These are phyloP conservation scores for Leptopilina boulardi DNA, from an alignment of 1,140 invertebrate species.

Conservation along the genomic window DNA sequence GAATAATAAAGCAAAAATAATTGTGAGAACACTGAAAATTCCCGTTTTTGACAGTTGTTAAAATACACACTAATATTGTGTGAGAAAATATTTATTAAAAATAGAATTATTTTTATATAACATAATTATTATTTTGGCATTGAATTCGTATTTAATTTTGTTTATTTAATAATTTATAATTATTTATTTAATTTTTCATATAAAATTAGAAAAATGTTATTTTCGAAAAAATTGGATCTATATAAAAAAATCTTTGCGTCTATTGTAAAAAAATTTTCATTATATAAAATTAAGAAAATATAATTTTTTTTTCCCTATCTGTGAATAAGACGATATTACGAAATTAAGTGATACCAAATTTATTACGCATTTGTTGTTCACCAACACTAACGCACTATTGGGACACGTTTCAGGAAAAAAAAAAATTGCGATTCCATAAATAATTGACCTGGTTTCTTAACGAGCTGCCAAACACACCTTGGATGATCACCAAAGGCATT, in stretches of 20 bases:
- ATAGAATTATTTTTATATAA: too few species aligned
- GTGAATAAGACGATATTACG: constrained; percentile 24
- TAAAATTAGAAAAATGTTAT: too few species aligned
- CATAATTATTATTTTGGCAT: too few species aligned
- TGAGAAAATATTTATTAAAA: not conserved
- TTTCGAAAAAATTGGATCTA: too few species aligned
- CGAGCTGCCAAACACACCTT: constrained; percentile 54
- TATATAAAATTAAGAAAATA: constrained; percentile 27
- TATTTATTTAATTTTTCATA: too few species aligned
- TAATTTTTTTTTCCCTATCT: constrained; percentile 35
- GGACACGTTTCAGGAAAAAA: constrained; percentile 9
- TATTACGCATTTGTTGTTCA: constrained; percentile 20
- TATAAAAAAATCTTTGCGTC: too few species aligned
- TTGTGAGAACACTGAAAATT: constrained; percentile 10
- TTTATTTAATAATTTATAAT: too few species aligned
- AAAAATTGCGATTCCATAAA: constrained; percentile 29
- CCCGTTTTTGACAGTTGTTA: not conserved
- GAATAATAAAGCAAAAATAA: not conserved
- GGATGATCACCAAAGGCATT: constrained; percentile 37
- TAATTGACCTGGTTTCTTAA: constrained; percentile 55
- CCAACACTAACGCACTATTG: constrained; percentile 1
- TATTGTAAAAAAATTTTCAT: too few species aligned
- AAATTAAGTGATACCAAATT: constrained; percentile 10
- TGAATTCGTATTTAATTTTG: too few species aligned
- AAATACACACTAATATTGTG: not conserved